These are phyloP conservation scores for Tiliacea citrago DNA, from an alignment of 2,888 invertebrate species.

Conservation along the genomic window DNA sequence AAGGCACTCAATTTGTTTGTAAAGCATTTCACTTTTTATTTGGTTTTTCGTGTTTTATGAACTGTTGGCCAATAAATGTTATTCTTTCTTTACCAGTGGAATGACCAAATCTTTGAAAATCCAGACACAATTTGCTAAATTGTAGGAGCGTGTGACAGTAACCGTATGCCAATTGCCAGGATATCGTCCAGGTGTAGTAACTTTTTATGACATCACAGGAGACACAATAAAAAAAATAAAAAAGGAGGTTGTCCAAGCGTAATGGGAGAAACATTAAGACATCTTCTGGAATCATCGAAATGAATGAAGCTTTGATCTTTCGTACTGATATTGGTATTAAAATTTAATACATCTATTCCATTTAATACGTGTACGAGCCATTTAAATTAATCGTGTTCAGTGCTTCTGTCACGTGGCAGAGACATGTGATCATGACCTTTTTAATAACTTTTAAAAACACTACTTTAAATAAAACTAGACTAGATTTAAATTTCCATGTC, in stretches of 20 bases:
- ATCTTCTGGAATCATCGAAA: neutral
- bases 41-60: neutral
- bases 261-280: neutral
- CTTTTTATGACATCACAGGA: neutral
- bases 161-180: neutral
- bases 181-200: neutral
- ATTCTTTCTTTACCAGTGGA: neutral
- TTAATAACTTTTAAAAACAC: neutral
- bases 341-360: neutral
- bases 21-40: no score
- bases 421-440: slow-evolving; percentile 2
- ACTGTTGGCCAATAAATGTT: neutral
- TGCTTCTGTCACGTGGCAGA: neutral
- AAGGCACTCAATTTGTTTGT: neutral
- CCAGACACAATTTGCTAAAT: neutral
- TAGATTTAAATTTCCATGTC: neutral
- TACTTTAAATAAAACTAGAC: slow-evolving; percentile 13
- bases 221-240: neutral
- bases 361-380: neutral
- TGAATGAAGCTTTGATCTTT: neutral
- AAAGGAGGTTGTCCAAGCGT: neutral
- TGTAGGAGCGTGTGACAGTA: neutral
- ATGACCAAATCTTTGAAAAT: neutral
- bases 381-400: neutral
- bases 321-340: neutral